Evolutionary conservation across 2,797 vertebrate species (phyloP), one percentile per base, ranked within the genome.

Genomic region (Falco berigora): DNA sequence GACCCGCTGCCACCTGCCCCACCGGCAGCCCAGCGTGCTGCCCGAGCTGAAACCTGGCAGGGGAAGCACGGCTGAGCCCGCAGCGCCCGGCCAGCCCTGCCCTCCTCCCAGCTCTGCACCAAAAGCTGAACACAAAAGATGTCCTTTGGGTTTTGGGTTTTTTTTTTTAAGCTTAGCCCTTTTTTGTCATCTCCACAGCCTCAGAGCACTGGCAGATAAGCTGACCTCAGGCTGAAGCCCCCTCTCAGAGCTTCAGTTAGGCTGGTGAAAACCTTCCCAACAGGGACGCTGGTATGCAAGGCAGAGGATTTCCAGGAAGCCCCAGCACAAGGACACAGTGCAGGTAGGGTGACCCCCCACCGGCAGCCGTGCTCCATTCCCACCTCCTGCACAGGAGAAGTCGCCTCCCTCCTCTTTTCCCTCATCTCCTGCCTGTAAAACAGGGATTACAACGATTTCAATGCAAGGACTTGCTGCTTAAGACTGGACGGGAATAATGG

Each of bases 301-400:
- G 42, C 30, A 50, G 24, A 34, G 58, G 28, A 32, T 49, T 75
- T 69, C 21, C 40, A 27, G 28, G 55, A 71, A 66, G 73, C 44
- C 38, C 25, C 42, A 19, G 9, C 20, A 17, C 32, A 38, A n/a
- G 61, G 83, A 30, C 52, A 14, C 0, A 0, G 59, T 32, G 28
- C 3, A 3, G 69, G 59, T 20, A 44, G 42, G 55, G 40, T 20
- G 53, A 59, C 10, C 20, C 36, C 0, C 3, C 17, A 6, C 23
- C 0, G 1, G 56, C 52, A 88, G 73, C 0, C 0, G 12, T 6
- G 32, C 50, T 88, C 63, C 22, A 10, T 12, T n/a, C 88, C 55
- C 59, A 58, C 28, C n/a, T 64, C 36, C 56, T 4, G 2, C 5
- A 11, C 71, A 72, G 47, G 22, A 50, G 44, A 46, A 46, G 22